Percentiles rank a stretch among this genome's conserved stretches.
These are phyloP conservation scores for Bryconaethiops microstoma DNA, from an alignment of 2,797 vertebrate species.

Conservation along the genomic window DNA sequence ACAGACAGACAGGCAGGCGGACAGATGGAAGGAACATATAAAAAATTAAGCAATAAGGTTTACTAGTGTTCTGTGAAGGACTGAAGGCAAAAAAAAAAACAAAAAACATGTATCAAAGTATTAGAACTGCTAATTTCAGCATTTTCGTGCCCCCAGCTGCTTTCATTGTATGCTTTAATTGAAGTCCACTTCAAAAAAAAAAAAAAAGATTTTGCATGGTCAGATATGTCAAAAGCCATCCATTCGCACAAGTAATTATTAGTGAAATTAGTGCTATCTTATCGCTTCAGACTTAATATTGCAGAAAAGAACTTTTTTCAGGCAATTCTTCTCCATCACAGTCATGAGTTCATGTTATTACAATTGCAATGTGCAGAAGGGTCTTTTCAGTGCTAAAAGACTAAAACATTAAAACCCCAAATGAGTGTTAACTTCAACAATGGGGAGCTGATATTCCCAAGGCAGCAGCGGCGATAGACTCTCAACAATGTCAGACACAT, in stretches of 20 bases:
- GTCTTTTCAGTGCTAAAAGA: conserved; percentile 39
- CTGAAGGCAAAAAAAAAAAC: neutral
- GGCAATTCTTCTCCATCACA: conserved; percentile 21
- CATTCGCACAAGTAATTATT: conserved; percentile 44
- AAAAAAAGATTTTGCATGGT: conserved; percentile 32
- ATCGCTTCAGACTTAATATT: conserved; percentile 38
- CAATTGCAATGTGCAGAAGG: conserved; percentile 22
- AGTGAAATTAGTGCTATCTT: conserved; percentile 50
- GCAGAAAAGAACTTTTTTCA: neutral
- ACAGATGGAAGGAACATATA: neutral
- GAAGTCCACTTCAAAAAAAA: conserved; percentile 39
- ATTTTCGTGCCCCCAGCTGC: conserved; percentile 2
- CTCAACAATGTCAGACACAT: conserved; percentile 19
- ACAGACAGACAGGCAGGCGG: neutral
- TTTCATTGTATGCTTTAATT: conserved; percentile 20
- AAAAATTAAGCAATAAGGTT: neutral
- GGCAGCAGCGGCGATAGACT: conserved; percentile 30
- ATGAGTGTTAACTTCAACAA: conserved; percentile 42
- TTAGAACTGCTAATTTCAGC: neutral
- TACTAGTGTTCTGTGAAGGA: neutral
- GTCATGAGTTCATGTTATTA: conserved; percentile 34
- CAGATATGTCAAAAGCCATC: conserved; percentile 41
- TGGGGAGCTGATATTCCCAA: conserved; percentile 27
- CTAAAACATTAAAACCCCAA: conserved; percentile 47
- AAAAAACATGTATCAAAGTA: neutral